A percentile compares a stretch with the other conserved stretches of the same genome.
Conservation (phyloP, 2,797 vertebrate species). For the Macrochelys suwanniensis region DNA sequence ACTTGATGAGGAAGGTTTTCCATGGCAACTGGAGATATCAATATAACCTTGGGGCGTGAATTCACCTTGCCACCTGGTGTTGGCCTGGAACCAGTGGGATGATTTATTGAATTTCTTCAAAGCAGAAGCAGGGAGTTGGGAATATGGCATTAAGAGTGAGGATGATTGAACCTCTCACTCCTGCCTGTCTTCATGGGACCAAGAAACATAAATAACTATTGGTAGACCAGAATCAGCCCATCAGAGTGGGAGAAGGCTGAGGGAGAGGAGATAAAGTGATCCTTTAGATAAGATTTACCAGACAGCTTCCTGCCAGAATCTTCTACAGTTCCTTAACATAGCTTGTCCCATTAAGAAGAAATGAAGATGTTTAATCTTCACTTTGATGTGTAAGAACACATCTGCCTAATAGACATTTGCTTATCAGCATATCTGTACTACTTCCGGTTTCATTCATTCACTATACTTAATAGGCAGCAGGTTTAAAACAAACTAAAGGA, state of each 20-base stretch:
- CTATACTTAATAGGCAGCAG: not conserved
- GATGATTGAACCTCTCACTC: not conserved
- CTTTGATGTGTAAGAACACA: not conserved
- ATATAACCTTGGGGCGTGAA: not conserved
- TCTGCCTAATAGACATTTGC: not conserved
- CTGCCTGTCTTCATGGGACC: not conserved
- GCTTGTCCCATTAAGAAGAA: not conserved
- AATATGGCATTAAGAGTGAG: not conserved
- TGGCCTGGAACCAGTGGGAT: not conserved
- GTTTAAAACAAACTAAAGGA: no score
- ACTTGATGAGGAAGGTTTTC: not conserved
- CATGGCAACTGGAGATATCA: not conserved
- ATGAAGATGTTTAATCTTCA: not conserved
- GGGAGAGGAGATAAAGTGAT: not conserved
- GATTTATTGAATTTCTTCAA: not conserved
- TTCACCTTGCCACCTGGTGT: not conserved
- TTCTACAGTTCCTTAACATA: not conserved
- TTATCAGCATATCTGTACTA: not conserved
- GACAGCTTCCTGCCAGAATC: not conserved
- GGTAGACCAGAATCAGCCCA: not conserved
- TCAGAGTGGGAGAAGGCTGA: fast-evolving
- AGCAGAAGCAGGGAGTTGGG: not conserved
- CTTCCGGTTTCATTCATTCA: not conserved
- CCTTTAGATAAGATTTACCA: not conserved
- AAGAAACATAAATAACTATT: not conserved